Evolutionary conservation across 2,888 invertebrate species (phyloP), one percentile per base, ranked within the genome.

Genomic region (Germaria angustata): DNA sequence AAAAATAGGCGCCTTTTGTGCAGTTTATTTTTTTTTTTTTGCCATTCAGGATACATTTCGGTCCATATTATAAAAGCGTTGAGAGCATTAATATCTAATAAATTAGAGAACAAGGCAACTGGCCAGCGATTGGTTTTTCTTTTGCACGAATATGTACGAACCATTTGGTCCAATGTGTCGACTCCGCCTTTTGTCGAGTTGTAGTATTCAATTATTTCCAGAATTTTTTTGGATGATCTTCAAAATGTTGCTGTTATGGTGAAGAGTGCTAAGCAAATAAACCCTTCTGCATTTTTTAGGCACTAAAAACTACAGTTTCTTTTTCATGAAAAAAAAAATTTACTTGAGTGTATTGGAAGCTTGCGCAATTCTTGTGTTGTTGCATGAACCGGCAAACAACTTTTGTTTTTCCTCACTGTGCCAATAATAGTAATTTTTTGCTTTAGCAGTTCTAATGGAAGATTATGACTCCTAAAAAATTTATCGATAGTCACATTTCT

Each of bases 361-460:
- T n/a, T n/a, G n/a, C n/a, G n/a, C n/a, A n/a, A n/a, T n/a, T n/a
- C n/a, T n/a, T n/a, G n/a, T n/a, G n/a, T n/a, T n/a, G n/a, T n/a
- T n/a, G n/a, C n/a, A n/a, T n/a, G n/a, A n/a, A n/a, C n/a, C n/a
- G n/a, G 46, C 46, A 17, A 46, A 46, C 20, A 46, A 46, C 46
- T 2, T 46, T 46, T 46, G 46, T 46, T 46, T 46, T 46, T 46
- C 17, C 46, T 46, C 46, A 46, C 46, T 46, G 46, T 20, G 17
- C 17, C 24, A 49, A 49, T 17, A 46, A 20, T 9, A 41, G 1
- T 55, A n/a, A n/a, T 32, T 55, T 34, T 55, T 55, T n/a, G n/a
- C 55, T 55, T 55, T 55, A 55, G 55, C 34, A 34, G n/a, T 34
- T 55, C 55, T 55, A 55, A 55, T 55, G 55, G 34, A 57, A 57